These are phyloP conservation scores for Pycnonotus jocosus DNA, from an alignment of 2,113 vertebrate species.

Conservation along the genomic window DNA sequence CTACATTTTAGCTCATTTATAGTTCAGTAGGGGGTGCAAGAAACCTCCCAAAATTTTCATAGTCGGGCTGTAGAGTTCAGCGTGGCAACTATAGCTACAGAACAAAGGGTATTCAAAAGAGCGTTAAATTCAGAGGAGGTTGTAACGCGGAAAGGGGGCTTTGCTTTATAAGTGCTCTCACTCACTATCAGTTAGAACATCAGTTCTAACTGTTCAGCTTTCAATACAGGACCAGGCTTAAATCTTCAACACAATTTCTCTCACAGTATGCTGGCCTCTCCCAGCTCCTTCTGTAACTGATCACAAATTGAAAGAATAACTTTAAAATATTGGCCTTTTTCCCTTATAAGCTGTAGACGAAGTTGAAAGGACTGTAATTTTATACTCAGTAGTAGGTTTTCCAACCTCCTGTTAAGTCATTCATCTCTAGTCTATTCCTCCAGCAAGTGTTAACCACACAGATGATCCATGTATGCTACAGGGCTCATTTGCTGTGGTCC, in stretches of 20 bases:
- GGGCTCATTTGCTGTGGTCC: neutral
- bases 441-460: neutral
- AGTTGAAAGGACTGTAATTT: neutral
- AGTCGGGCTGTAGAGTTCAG: neutral
- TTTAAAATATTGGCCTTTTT: neutral
- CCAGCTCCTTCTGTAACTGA: neutral
- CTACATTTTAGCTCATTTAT: neutral
- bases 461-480: neutral
- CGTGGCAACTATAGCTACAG: neutral
- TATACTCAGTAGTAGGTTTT: neutral
- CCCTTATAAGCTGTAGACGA: neutral
- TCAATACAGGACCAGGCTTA: neutral
- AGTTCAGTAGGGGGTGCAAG: neutral
- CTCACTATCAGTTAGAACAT: neutral
- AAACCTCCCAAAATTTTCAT: neutral
- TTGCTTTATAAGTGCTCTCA: neutral
- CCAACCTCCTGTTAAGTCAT: neutral
- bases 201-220: neutral
- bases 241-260: neutral
- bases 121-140: neutral
- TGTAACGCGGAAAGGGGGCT: neutral
- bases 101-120: neutral
- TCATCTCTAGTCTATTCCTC: neutral
- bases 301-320: neutral
- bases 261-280: neutral